Conservation (phyloP, 2,888 invertebrate species). For the Heliconius sara region DNA sequence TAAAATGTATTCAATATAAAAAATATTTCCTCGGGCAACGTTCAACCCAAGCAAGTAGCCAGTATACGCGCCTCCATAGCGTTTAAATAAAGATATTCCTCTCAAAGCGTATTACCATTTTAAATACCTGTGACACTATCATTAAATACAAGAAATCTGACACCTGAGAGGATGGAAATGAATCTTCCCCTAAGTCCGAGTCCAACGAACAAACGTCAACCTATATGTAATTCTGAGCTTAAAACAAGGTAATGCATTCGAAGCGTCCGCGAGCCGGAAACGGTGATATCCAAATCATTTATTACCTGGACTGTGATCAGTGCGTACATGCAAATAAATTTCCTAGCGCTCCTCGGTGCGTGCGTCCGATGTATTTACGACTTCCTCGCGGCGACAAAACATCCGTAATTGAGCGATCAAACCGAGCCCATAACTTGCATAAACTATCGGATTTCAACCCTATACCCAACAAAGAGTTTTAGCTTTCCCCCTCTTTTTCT, state of each 20-base stretch:
- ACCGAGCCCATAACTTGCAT: constrained; percentile 67
- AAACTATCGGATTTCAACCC: constrained; percentile 76
- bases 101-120: constrained; percentile 22
- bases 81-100: constrained; percentile 14
- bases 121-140: constrained; percentile 29
- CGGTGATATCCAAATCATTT: constrained; percentile 41
- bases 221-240: constrained; percentile 1
- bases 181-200: constrained; percentile 12
- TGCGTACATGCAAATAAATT: constrained; percentile 50
- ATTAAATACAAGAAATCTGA: constrained; percentile 28
- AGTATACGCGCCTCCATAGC: not conserved
- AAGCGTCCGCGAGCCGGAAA: constrained; percentile 39
- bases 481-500: constrained; percentile 49
- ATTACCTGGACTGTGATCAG: constrained; percentile 42
- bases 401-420: constrained; percentile 80
- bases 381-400: constrained; percentile 74
- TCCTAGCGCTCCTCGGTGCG: constrained; percentile 44
- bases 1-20: not conserved
- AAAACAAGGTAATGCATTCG: constrained; percentile 21
- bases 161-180: constrained; percentile 22
- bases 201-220: constrained; percentile 2
- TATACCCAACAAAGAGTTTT: constrained; percentile 57
- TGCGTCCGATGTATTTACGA: constrained; percentile 67
- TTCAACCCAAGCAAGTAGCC: not conserved
- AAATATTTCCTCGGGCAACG: not conserved